phyloP scores from a whole-genome alignment of 1,140 invertebrate genomes.

The Phocides pigmalion region DNA sequence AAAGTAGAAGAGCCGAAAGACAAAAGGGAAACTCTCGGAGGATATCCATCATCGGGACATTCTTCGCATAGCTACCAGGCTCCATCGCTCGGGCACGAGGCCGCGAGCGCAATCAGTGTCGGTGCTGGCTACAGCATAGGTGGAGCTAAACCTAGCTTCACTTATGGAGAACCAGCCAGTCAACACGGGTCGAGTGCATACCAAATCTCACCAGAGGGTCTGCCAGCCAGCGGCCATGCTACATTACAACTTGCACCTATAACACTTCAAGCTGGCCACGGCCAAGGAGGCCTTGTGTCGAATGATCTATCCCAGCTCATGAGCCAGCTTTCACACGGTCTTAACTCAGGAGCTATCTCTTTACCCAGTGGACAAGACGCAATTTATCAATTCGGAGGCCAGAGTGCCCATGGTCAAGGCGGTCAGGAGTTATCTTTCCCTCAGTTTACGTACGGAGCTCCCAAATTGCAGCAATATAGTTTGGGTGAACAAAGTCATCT shows the following conservation, averaged over 20 bases:
- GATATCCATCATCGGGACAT: constrained; percentile 49
- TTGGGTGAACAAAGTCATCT: constrained; percentile 45
- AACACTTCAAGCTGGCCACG: constrained; percentile 61
- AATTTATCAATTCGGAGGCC: constrained; percentile 48
- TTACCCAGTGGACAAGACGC: constrained; percentile 52
- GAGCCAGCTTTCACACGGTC: constrained; percentile 68
- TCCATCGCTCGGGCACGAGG: constrained; percentile 59
- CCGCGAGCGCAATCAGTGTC: constrained; percentile 68
- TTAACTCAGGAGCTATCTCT: constrained; percentile 62
- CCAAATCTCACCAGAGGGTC: constrained; percentile 59
- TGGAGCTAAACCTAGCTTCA: constrained; percentile 66
- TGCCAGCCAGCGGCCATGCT: constrained; percentile 55
- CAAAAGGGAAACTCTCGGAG: constrained; percentile 66
- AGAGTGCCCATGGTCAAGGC: constrained; percentile 48
- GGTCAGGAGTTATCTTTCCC: constrained; percentile 37
- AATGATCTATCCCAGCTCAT: constrained; percentile 70
- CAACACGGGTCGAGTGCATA: constrained; percentile 50
- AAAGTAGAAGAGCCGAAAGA: constrained; percentile 69
- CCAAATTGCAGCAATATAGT: constrained; percentile 57
- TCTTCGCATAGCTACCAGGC: constrained; percentile 60
- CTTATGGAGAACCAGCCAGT: constrained; percentile 48
- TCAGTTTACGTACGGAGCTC: constrained; percentile 56
- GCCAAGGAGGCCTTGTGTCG: constrained; percentile 53
- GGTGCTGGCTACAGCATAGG: constrained; percentile 77
- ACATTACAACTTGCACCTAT: constrained; percentile 69